Conservation (phyloP, 2,888 invertebrate species). For the Orthonevra nobilis region DNA sequence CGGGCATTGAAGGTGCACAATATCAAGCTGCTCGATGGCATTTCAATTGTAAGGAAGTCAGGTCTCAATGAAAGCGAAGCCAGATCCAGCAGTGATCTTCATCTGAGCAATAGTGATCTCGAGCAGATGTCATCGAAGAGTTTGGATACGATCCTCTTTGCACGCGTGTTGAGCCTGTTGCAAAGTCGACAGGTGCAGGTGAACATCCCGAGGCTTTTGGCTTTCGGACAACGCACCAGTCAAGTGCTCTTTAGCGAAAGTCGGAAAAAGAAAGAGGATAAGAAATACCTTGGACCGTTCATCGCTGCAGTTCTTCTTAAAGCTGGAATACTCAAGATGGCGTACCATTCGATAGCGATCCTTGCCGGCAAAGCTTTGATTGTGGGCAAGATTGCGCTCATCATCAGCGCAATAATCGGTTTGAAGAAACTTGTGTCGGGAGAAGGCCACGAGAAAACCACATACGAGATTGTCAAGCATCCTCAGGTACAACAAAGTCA, state of each 20-base stretch:
- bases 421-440: conserved; percentile 88
- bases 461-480: conserved; percentile 92
- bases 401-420: conserved; percentile 89
- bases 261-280: conserved; percentile 82
- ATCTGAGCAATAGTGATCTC: conserved; percentile 82
- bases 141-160: conserved; percentile 83
- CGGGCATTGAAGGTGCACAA: conserved; percentile 84
- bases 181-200: conserved; percentile 83
- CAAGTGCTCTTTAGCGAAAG: conserved; percentile 80
- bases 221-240: conserved; percentile 80
- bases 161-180: conserved; percentile 83
- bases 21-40: conserved; percentile 84
- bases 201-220: conserved; percentile 80
- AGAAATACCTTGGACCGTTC: conserved; percentile 85
- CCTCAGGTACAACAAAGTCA: conserved; percentile 90
- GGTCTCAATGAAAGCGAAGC: conserved; percentile 63
- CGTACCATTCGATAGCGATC: conserved; percentile 87
- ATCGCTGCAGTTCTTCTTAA: conserved; percentile 86
- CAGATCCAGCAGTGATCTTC: conserved; percentile 76
- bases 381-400: conserved; percentile 90
- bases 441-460: conserved; percentile 88
- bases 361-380: conserved; percentile 91
- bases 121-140: conserved; percentile 83
- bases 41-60: conserved; percentile 81
- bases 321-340: conserved; percentile 87